These are phyloP conservation scores for Lipophrys pholis DNA, from an alignment of 2,113 vertebrate genomes.

Conservation along the genomic window DNA sequence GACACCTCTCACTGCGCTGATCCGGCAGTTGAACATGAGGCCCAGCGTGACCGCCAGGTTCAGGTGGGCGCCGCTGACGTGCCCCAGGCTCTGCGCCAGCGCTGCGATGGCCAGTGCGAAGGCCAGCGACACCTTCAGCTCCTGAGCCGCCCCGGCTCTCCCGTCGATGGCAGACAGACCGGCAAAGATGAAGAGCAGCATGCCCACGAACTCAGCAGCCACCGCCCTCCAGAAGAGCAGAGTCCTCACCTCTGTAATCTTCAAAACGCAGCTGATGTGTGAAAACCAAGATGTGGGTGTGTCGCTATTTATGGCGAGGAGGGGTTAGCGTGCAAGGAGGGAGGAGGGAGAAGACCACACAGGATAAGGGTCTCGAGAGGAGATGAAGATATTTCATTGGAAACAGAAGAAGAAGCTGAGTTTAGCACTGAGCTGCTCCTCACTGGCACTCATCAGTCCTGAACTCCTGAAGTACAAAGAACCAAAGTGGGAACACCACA, in stretches of 20 bases:
- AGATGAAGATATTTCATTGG: background rate
- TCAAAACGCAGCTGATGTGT: background rate
- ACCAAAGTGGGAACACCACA: no score
- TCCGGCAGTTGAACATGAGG: conserved; percentile 90
- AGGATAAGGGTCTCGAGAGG: conserved; percentile 10
- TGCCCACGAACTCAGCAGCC: conserved; percentile 89
- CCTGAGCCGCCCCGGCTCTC: conserved; percentile 65
- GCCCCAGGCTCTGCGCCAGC: conserved; percentile 89
- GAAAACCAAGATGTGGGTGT: background rate
- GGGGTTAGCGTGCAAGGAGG: no score
- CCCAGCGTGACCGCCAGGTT: conserved; percentile 90
- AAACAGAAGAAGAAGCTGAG: no score
- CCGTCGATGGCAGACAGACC: conserved; percentile 86
- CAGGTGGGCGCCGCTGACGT: conserved; percentile 90
- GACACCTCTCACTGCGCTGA: conserved; percentile 86
- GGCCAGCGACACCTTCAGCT: conserved; percentile 90
- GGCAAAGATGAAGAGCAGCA: conserved; percentile 90
- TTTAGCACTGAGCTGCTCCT: no score
- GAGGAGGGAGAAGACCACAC: background rate
- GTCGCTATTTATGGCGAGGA: conserved; percentile 21
- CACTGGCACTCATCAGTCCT: no score
- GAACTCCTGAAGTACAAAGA: no score
- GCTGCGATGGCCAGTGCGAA: conserved; percentile 92
- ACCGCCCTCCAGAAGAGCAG: conserved; percentile 89
- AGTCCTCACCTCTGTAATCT: conserved; percentile 88